Evolutionary conservation across 2,888 invertebrate species (phyloP).

Genomic region (Heteromurus nitidus): DNA sequence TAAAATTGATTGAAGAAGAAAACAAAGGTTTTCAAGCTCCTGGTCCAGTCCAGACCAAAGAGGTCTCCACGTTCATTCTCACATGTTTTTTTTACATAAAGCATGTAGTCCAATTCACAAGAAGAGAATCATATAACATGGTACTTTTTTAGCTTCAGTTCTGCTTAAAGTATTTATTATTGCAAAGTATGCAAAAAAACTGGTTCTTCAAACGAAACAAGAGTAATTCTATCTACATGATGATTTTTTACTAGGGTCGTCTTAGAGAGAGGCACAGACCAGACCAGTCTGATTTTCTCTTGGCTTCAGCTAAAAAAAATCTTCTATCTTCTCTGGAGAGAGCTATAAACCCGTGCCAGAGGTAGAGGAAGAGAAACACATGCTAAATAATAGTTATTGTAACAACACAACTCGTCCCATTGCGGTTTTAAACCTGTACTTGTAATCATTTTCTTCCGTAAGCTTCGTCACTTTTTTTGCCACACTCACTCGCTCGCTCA

Average conservation of each 20-base stretch:
- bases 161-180: too few species aligned
- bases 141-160: too few species aligned
- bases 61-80: too few species aligned
- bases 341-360: constrained; percentile 57
- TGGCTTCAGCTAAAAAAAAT: too few species aligned
- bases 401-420: constrained; percentile 30
- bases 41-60: neutral
- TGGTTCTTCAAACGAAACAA: constrained; percentile 40
- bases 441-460: constrained; percentile 34
- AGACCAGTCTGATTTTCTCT: too few species aligned
- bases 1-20: too few species aligned
- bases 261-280: too few species aligned
- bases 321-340: constrained; percentile 38
- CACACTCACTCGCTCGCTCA: neutral
- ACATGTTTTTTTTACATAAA: too few species aligned
- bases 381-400: constrained; percentile 54
- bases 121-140: constrained; percentile 18
- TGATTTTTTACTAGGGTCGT: too few species aligned
- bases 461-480: neutral
- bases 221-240: too few species aligned
- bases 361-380: too few species aligned
- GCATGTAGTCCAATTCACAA: constrained; percentile 21
- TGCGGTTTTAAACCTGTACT: constrained; percentile 47
- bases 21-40: neutral
- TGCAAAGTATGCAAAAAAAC: constrained; percentile 53